Percentiles rank a stretch among this genome's conserved stretches.
Conservation (phyloP, 2,113 vertebrate species). For the Sclerurus mexicanus region DNA sequence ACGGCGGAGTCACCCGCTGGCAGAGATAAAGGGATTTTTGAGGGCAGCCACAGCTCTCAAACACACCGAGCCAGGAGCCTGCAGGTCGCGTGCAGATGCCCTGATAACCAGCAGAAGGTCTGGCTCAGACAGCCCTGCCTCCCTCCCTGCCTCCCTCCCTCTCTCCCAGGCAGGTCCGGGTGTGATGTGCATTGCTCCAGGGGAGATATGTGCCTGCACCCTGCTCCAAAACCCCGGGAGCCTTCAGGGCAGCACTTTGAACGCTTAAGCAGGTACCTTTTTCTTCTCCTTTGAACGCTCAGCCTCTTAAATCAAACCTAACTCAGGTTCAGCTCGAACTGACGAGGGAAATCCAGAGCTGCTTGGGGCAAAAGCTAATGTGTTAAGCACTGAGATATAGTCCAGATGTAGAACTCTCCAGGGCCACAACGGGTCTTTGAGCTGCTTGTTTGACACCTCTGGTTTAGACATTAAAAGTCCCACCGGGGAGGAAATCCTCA, state of each 20-base stretch:
- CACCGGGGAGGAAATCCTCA: conserved; percentile 57
- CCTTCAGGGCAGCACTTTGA: conserved; percentile 5
- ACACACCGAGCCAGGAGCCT: neutral
- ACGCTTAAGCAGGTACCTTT: conserved; percentile 10
- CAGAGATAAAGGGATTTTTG: neutral
- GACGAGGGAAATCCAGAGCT: conserved; percentile 62
- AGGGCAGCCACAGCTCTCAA: neutral
- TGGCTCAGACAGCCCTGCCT: neutral
- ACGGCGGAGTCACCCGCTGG: neutral
- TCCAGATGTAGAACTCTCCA: conserved; percentile 58
- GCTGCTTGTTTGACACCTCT: conserved; percentile 59
- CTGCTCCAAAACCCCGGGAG: neutral
- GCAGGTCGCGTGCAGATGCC: neutral
- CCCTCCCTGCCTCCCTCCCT: neutral
- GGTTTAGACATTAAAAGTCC: conserved; percentile 47
- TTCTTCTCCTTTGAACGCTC: neutral
- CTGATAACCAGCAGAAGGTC: neutral
- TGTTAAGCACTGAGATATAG: conserved; percentile 34
- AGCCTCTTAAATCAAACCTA: conserved; percentile 44
- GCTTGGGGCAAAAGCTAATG: conserved; percentile 56
- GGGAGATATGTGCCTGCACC: neutral
- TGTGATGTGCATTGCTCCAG: neutral
- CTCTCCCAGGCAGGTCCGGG: neutral
- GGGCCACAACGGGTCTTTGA: conserved; percentile 32
- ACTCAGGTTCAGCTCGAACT: neutral